Percentiles rank a stretch among this genome's conserved stretches.
Evolutionary conservation across 2,888 invertebrate species (phyloP).

Genomic region (Lamellibrachia columna): DNA sequence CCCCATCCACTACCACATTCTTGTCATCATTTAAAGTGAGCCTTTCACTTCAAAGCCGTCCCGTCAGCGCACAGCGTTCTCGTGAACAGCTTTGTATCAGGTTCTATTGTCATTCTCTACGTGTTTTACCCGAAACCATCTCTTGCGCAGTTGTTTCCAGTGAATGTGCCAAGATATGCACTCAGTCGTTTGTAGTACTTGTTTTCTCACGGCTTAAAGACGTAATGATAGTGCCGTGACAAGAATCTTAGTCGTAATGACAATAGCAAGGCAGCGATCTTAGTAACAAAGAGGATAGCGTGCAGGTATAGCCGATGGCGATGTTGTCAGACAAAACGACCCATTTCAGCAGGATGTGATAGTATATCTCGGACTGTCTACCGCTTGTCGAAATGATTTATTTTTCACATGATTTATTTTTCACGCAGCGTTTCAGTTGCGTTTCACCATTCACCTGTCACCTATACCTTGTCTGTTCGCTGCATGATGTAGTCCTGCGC

Average conservation of each 20-base stretch:
- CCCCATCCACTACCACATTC: not conserved
- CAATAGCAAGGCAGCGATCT: not conserved
- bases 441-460: no score
- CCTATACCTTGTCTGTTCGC: no score
- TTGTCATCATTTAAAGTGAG: not conserved
- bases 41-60: not conserved
- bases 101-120: not conserved
- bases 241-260: slow-evolving; percentile 10
- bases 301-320: not conserved
- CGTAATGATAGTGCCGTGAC: not conserved
- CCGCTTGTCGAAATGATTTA: not conserved
- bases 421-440: no score
- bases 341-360: not conserved
- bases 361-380: not conserved
- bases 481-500: no score
- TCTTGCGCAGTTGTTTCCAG: not conserved
- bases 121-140: not conserved
- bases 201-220: not conserved
- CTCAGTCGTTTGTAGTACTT: not conserved
- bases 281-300: not conserved
- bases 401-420: not conserved
- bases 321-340: not conserved
- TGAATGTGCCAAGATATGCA: not conserved
- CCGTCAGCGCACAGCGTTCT: not conserved
- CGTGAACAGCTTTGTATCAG: not conserved